Base-by-base conservation (phyloP, 2,113 vertebrate genomes). In the Aegithalos caudatus region DNA sequence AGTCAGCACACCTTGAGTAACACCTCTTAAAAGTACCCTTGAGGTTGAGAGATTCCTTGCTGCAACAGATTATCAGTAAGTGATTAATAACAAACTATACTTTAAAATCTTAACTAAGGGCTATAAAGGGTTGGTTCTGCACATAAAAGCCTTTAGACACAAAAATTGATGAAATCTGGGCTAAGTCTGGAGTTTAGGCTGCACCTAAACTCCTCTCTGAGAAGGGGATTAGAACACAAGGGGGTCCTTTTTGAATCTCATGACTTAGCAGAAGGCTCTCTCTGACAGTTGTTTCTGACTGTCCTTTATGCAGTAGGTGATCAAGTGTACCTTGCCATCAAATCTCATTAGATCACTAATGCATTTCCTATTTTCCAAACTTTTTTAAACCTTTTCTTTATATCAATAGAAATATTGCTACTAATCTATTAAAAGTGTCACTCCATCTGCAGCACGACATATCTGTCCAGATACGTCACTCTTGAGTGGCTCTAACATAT, bases 391-490 rank as follows among this genome's bases (percentile, higher is more conserved):
- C 10, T 15, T 35, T 54, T 29, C 12, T 48, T 82, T 40, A 42
- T 48, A 56, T 42, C 54, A 37, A 42, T 16, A 42, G 25, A 83
- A 62, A 42, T 77, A 48, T 23, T 69, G 8, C 3, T 62, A 23
- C 6, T 35, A 54, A 22, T 61, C 35, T 62, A 22, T 54, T 54
- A 37, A 47, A 90, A 56, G 31, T 56, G 40, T 48, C 54, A 42
- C 29, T 83, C 18, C 5, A 9, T 56, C 56, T 83, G 56, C 0
- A 0, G 27, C 0, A 0, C 48, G 64, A 54, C 12, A 42, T 67
- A 57, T 62, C 38, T 83, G 23, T 64, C 65, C 27, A 54, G 12
- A 53, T 53, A 31, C 17, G 11, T 53, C 51, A 53, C 23, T 82
- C 24, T 53, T 42, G 38, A 89, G 42, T 25, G 7, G 23, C 11